A percentile compares a stretch with the other conserved stretches of the same genome.
Conservation (phyloP, 1,140 invertebrate genomes). For the Euura lappo region DNA sequence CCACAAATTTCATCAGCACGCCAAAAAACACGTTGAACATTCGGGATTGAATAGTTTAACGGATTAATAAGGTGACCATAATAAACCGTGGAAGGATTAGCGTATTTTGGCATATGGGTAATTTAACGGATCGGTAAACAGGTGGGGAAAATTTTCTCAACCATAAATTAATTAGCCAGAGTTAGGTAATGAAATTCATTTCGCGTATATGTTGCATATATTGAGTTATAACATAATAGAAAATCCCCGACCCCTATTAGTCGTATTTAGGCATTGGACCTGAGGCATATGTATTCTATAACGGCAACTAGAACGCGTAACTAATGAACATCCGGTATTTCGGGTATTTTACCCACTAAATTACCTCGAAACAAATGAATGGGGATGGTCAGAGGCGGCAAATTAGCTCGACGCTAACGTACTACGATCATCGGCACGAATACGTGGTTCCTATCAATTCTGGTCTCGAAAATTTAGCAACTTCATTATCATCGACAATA, state of each 20-base stretch:
- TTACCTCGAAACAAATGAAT: slow-evolving; percentile 7
- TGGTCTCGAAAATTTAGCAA: background rate
- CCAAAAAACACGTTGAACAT: slow-evolving; percentile 34
- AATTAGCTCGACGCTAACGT: background rate
- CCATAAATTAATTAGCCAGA: slow-evolving; percentile 4
- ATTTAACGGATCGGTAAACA: slow-evolving; percentile 1
- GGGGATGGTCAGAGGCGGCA: background rate
- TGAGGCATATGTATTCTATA: background rate
- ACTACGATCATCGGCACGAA: background rate
- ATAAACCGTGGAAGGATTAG: no score
- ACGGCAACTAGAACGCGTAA: background rate
- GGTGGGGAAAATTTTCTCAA: background rate
- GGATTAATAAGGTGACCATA: background rate
- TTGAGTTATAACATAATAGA: slow-evolving; percentile 1
- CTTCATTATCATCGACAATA: no score
- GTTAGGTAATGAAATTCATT: background rate
- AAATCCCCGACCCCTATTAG: slow-evolving; percentile 1
- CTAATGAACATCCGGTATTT: slow-evolving; percentile 7
- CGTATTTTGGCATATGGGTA: background rate
- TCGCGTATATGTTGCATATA: background rate
- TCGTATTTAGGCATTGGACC: background rate
- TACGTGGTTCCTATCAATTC: background rate
- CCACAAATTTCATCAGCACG: slow-evolving; percentile 49
- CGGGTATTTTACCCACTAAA: slow-evolving; percentile 5
- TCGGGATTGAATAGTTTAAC: slow-evolving; percentile 2